Percentiles rank a stretch among this genome's conserved stretches.
Evolutionary conservation across 2,888 invertebrate species (phyloP).

Genomic region (Nesidiocoris tenuis): DNA sequence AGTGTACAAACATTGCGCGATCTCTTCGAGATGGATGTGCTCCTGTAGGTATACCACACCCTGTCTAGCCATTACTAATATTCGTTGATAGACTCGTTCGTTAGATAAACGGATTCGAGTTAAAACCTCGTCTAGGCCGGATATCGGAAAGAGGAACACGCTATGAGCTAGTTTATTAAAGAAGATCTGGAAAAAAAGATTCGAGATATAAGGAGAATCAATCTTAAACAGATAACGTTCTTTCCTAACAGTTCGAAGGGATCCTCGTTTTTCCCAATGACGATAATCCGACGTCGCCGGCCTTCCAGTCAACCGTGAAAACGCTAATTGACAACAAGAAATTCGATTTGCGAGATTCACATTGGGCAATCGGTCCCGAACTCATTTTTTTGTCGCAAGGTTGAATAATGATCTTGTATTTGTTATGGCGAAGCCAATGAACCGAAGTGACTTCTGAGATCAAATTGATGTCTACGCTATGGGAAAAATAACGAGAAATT

Average conservation of each 20-base stretch:
- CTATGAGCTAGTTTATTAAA: neutral
- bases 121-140: neutral
- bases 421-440: neutral
- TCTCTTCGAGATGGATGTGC: neutral
- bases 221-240: neutral
- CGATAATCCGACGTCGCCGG: neutral
- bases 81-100: neutral
- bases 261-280: neutral
- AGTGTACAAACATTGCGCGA: neutral
- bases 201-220: neutral
- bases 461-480: neutral
- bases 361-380: neutral
- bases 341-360: neutral
- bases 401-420: neutral
- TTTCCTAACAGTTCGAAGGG: neutral
- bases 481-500: neutral
- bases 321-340: slow-evolving; percentile 18
- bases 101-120: neutral
- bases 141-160: neutral
- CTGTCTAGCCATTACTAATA: neutral
- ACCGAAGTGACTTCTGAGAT: neutral
- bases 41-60: neutral
- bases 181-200: neutral
- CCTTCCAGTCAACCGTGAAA: slow-evolving; percentile 3
- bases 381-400: neutral